A percentile compares a stretch with the other conserved stretches of the same genome.
Conservation (phyloP, 2,888 invertebrate genomes). For the Coelinius sp. region DNA sequence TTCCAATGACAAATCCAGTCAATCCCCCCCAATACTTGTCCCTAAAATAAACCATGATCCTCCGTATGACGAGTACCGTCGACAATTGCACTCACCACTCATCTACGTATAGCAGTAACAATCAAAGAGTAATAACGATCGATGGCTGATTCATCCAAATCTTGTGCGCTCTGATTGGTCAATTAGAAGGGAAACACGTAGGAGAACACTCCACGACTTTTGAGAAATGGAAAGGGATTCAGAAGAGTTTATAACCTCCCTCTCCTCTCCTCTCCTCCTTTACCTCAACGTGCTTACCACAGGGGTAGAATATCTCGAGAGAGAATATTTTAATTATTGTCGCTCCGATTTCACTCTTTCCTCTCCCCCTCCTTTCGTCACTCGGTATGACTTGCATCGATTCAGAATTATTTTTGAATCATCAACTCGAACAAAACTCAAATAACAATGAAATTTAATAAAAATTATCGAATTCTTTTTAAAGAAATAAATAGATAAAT, state of each 20-base stretch:
- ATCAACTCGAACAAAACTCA: neutral
- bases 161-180: slow-evolving; percentile 68
- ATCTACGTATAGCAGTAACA: slow-evolving; percentile 50
- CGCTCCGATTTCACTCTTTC: slow-evolving; percentile 46
- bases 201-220: slow-evolving; percentile 56
- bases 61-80: neutral
- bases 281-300: neutral
- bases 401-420: neutral
- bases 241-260: neutral
- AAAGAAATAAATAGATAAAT: neutral
- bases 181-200: slow-evolving; percentile 70
- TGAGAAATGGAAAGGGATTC: slow-evolving; percentile 28
- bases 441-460: no score
- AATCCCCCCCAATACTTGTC: neutral
- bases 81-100: neutral
- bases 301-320: slow-evolving; percentile 43
- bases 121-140: slow-evolving; percentile 62
- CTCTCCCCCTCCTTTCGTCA: slow-evolving; percentile 24
- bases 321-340: slow-evolving; percentile 69
- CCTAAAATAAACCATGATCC: neutral
- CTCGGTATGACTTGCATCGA: neutral
- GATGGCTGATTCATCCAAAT: slow-evolving; percentile 67
- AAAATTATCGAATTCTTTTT: neutral
- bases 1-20: neutral
- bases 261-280: neutral